Evolutionary conservation across 2,797 vertebrate species (phyloP), one percentile per base, ranked within the genome.

Genomic region (Xiphorhynchus erythropygius): DNA sequence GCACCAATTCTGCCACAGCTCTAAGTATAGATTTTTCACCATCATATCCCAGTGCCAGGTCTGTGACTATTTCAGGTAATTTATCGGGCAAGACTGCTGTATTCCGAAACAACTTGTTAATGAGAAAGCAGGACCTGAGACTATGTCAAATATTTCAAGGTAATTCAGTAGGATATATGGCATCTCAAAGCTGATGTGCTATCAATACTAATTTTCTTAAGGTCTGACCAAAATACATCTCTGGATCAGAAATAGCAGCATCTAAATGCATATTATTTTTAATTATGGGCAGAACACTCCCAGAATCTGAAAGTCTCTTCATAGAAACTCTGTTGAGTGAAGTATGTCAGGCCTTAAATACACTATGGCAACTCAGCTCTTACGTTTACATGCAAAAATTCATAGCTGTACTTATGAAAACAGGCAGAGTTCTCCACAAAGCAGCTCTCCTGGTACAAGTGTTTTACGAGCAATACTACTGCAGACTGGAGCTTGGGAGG

Each of bases 341-440:
- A 88, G 41, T 19, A 62, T 76, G 79, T 92, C 89, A 96, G 95
- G 81, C 69, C 71, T 24, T 65, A 57, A 80, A 93, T 47, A 84
- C n/a, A 39, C 84, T 71, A 74, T 55, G 53, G 89, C 82, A 92
- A 94, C 64, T 76, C 81, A 73, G 68, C 46, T 88, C 57, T 70
- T 49, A 87, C 22, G 86, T 93, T 90, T 95, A 74, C 63, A 71
- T 60, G 80, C 91, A 90, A 92, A 92, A 76, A 86, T 87, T 92
- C 87, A 84, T 87, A 93, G 95, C 77, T 82, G 79, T 57, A 90
- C 56, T 94, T 94, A 91, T 6, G 68, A 82, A 93, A 93, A 90
- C 28, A 92, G 89, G 75, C 23, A 86, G 81, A 62, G 13, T 32
- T 93, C 93, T 93, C 57, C 77, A 75, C 55, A 96, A 93, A 95